Percentiles rank a stretch among this genome's conserved stretches.
Evolutionary conservation across 2,888 invertebrate genomes (phyloP).

Genomic region (Eristalinus aeneus): DNA sequence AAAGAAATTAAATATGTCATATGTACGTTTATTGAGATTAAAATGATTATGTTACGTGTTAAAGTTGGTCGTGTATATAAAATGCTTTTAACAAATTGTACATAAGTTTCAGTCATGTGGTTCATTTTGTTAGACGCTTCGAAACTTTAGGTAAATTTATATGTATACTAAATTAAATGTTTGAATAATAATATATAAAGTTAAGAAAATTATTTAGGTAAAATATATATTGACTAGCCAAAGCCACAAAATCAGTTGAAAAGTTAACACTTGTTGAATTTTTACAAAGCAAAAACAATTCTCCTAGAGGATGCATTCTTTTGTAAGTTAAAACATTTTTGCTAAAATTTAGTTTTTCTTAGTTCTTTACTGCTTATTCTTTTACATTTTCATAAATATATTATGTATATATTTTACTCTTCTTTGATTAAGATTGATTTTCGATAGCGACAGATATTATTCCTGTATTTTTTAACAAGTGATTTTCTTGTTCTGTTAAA

Average conservation of each 20-base stretch:
- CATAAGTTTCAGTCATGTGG: not conserved
- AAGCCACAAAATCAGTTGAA: not conserved
- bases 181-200: not conserved
- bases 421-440: too few relatives aligned
- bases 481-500: too few relatives aligned
- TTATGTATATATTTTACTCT: too few relatives aligned
- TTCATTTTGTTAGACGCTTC: constrained; percentile 25
- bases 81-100: not conserved
- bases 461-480: too few relatives aligned
- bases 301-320: too few relatives aligned
- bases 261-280: constrained; percentile 21
- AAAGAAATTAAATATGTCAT: constrained; percentile 15
- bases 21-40: not conserved
- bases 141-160: constrained; percentile 6
- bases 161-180: not conserved
- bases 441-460: too few relatives aligned
- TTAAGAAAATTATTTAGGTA: not conserved
- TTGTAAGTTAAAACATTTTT: not conserved
- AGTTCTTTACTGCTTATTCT: too few relatives aligned
- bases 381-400: too few relatives aligned
- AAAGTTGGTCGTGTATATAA: constrained; percentile 27
- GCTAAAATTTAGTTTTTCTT: not conserved
- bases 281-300: not conserved
- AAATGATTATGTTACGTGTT: not conserved
- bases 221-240: not conserved